phyloP scores from a whole-genome alignment of 2,113 vertebrate genomes.

The Corapipo altera region DNA sequence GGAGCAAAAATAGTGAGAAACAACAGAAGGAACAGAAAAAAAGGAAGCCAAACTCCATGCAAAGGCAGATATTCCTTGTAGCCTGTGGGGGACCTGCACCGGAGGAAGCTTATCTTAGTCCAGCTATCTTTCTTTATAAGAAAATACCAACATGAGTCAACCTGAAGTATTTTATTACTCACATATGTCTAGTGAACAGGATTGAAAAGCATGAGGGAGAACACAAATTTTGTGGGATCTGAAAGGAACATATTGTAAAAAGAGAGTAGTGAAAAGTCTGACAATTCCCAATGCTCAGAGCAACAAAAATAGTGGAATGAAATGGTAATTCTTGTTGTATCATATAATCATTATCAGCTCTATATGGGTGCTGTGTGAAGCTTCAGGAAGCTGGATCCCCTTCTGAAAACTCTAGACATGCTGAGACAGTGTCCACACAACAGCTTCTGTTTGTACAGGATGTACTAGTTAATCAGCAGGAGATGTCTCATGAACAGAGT shows the following conservation, averaged over 20 bases:
- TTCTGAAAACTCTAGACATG: not conserved
- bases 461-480: not conserved
- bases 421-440: not conserved
- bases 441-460: not conserved
- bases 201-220: not conserved
- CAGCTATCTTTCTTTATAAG: not conserved
- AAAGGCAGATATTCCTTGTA: not conserved
- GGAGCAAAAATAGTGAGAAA: not conserved
- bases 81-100: fast-evolving
- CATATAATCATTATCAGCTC: not conserved
- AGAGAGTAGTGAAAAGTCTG: not conserved
- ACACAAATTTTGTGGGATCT: not conserved
- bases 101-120: not conserved
- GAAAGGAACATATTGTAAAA: not conserved
- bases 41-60: not conserved
- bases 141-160: not conserved
- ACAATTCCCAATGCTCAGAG: not conserved
- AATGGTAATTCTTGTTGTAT: not conserved
- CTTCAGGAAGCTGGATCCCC: not conserved
- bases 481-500: not conserved
- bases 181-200: not conserved
- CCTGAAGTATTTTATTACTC: not conserved
- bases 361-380: not conserved
- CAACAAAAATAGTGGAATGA: not conserved
- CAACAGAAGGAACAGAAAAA: not conserved